Base-by-base conservation (phyloP, 2,888 invertebrate species). In the Amphipyra berbera region DNA sequence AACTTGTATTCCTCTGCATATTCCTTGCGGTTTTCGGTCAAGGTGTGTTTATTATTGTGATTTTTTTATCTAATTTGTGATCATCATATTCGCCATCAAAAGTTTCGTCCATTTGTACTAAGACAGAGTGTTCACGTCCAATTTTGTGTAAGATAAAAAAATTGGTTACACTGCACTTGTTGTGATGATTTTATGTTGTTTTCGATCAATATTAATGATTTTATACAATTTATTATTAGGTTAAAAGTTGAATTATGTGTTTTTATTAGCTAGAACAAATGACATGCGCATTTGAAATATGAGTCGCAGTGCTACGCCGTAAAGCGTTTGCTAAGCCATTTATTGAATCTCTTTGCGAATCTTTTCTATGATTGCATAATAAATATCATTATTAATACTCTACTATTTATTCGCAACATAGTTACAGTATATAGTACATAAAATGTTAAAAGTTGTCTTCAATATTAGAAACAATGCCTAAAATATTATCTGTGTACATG, bases 211-310 rank as follows among this genome's bases (percentile, higher is more conserved):
- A 30, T 38, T 50, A 37, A 37, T 37, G 4, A 10, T 10, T 2
- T 30, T 37, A 10, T 37, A 7, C 37, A 9, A 37, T 10, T 15
- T 2, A n/a, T 30, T 21, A 66, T 41, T 49, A 7, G 0, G 5
- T 37, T 40, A 2, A 30, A 50, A 37, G 0, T 27, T 44, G 8
- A 4, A 35, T 7, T 13, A 44, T 44, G 8, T 45, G 9, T 38
- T 9, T 50, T 7, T 21, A 67, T 35, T 21, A 33, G 9, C 12
- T 42, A 30, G 5, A 58, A 35, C 33, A 57, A 54, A 50, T 2
- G 40, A 57, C 76, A 75, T 62, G 79, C 75, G 76, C 55, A 66
- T 42, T 41, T 63, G 79, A 40, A 76, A 76, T 38, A 33, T 61
- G 79, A 76, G 59, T 40, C 42, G 60, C 6, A 46, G 33, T 50